These are phyloP conservation scores for Odontothrips loti DNA, from an alignment of 2,888 invertebrate genomes.

Conservation along the genomic window DNA sequence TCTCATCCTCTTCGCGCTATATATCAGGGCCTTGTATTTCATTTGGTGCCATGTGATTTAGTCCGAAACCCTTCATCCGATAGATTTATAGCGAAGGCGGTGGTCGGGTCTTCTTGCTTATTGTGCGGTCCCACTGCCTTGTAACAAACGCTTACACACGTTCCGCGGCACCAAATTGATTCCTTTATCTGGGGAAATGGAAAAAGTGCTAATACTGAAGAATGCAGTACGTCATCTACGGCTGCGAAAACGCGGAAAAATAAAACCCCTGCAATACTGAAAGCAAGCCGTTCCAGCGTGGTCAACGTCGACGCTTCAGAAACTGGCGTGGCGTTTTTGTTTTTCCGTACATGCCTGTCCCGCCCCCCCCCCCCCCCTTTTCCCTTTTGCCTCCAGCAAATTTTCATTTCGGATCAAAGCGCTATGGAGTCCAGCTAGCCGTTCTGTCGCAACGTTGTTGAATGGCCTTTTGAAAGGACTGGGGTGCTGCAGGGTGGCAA, in stretches of 20 bases:
- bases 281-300: too few relatives aligned
- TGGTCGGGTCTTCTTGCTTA: background rate
- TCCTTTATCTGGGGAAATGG: background rate
- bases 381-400: background rate
- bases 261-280: too few relatives aligned
- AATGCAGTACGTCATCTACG: too few relatives aligned
- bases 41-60: background rate
- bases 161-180: background rate
- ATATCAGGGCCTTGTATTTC: conserved; percentile 20
- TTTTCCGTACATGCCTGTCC: background rate
- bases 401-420: background rate
- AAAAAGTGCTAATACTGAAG: too few relatives aligned
- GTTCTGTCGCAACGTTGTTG: background rate
- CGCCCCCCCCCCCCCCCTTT: background rate
- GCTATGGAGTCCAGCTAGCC: background rate
- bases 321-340: too few relatives aligned
- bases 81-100: background rate
- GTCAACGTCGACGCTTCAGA: too few relatives aligned
- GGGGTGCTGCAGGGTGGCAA: conserved; percentile 10
- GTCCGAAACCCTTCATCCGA: conserved; percentile 17
- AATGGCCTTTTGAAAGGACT: background rate
- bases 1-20: background rate
- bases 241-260: too few relatives aligned
- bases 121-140: background rate
- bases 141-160: too few relatives aligned